Evolutionary conservation across 1,140 invertebrate genomes (phyloP).

Genomic region (Centruroides sculpturatus): DNA sequence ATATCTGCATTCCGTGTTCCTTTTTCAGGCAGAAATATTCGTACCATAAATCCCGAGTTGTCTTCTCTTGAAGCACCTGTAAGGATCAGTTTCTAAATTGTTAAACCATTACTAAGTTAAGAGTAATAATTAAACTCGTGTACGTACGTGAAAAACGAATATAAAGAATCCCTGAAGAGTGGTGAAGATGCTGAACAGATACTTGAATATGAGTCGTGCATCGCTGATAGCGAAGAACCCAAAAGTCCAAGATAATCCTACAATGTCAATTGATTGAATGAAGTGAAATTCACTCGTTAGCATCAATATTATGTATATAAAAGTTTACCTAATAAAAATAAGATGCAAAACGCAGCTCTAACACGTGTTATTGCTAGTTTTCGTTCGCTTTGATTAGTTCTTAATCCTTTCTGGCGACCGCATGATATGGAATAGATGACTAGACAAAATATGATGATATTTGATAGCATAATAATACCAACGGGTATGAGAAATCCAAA

Average conservation of each 20-base stretch:
- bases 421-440: slow-evolving; percentile 29
- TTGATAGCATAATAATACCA: slow-evolving; percentile 27
- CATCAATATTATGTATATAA: too few species aligned
- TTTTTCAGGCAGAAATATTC: too few species aligned
- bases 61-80: too few species aligned
- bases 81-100: too few species aligned
- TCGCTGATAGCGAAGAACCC: slow-evolving; percentile 35
- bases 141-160: slow-evolving; percentile 22
- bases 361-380: slow-evolving; percentile 27
- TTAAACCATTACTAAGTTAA: too few species aligned
- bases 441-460: slow-evolving; percentile 28
- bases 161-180: slow-evolving; percentile 38
- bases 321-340: slow-evolving; percentile 21
- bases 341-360: slow-evolving; percentile 32
- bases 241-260: slow-evolving; percentile 40
- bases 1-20: too few species aligned
- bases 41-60: too few species aligned
- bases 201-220: slow-evolving; percentile 33
- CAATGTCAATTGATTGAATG: too few species aligned
- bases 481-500: slow-evolving; percentile 31
- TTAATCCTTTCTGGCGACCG: slow-evolving; percentile 26
- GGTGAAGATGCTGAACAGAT: slow-evolving; percentile 37
- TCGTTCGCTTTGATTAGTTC: slow-evolving; percentile 27
- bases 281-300: too few species aligned
- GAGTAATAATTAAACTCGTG: too few species aligned